Conservation (phyloP, 2,888 invertebrate species). For the Drosophila setosimentum region DNA sequence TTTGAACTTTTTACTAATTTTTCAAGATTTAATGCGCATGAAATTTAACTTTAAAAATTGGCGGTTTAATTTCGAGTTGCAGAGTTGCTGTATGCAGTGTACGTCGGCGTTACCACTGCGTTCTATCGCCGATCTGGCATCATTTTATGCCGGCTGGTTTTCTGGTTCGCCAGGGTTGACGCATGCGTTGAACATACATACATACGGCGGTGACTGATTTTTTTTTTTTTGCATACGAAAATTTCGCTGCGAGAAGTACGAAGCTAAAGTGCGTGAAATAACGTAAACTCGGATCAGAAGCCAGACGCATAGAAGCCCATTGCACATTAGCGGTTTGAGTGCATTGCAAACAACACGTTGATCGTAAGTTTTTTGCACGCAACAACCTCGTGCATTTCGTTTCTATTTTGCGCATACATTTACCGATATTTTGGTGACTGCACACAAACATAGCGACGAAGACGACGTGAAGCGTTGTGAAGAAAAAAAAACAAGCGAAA, state of each 20-base stretch:
- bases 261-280: constrained; percentile 60
- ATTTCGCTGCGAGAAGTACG: constrained; percentile 52
- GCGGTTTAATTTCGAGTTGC: not conserved
- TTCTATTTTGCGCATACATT: constrained; percentile 71
- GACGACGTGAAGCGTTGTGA: constrained; percentile 49
- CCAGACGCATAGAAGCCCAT: constrained; percentile 29
- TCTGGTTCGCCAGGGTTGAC: constrained; percentile 40
- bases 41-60: not conserved
- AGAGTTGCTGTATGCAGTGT: constrained; percentile 5
- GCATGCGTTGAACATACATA: constrained; percentile 53
- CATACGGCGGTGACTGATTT: constrained; percentile 52
- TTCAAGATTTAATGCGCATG: not conserved
- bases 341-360: constrained; percentile 66
- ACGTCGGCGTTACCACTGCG: not conserved
- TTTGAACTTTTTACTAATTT: not conserved
- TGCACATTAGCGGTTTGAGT: constrained; percentile 39
- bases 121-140: constrained; percentile 17
- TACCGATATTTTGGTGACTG: constrained; percentile 70
- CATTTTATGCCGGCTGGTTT: constrained; percentile 42
- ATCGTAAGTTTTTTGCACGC: constrained; percentile 65
- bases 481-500: constrained; percentile 60
- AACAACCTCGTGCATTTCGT: constrained; percentile 46
- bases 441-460: constrained; percentile 35
- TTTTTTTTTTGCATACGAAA: constrained; percentile 65
- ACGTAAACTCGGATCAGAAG: constrained; percentile 41